Evolutionary conservation across 2,888 invertebrate species (phyloP).

Genomic region (Plagodis pulveraria): DNA sequence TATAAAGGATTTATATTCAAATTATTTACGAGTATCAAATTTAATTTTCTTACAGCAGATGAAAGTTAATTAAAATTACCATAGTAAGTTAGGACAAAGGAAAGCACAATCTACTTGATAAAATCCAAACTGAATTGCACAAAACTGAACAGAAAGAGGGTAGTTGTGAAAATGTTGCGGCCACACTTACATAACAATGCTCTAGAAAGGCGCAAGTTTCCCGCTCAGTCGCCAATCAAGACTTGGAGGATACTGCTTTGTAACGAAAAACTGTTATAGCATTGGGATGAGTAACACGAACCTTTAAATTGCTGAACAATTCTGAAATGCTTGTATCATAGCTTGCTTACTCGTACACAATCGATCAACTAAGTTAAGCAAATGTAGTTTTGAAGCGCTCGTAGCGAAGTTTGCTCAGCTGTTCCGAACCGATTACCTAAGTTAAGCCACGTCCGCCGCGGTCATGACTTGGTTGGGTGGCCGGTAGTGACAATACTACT

Average conservation of each 20-base stretch:
- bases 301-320: background rate
- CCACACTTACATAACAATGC: slow-evolving; percentile 43
- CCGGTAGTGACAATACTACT: too few species aligned
- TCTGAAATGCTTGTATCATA: background rate
- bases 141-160: slow-evolving; percentile 23
- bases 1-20: too few species aligned
- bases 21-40: too few species aligned
- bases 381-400: too few species aligned
- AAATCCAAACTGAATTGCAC: slow-evolving; percentile 18
- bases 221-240: slow-evolving; percentile 36
- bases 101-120: slow-evolving; percentile 16
- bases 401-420: too few species aligned
- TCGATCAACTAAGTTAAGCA: too few species aligned
- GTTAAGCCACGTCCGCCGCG: too few species aligned
- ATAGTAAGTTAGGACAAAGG: background rate
- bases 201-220: slow-evolving; percentile 38
- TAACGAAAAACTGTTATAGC: slow-evolving; percentile 28
- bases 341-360: too few species aligned
- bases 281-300: background rate
- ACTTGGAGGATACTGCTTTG: slow-evolving; percentile 13
- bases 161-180: slow-evolving; percentile 35
- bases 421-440: too few species aligned
- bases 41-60: too few species aligned
- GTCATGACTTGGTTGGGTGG: too few species aligned
- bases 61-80: too few species aligned